These are phyloP conservation scores for Enteromius unitaeniatus DNA, from an alignment of 2,797 vertebrate species.

Conservation along the genomic window DNA sequence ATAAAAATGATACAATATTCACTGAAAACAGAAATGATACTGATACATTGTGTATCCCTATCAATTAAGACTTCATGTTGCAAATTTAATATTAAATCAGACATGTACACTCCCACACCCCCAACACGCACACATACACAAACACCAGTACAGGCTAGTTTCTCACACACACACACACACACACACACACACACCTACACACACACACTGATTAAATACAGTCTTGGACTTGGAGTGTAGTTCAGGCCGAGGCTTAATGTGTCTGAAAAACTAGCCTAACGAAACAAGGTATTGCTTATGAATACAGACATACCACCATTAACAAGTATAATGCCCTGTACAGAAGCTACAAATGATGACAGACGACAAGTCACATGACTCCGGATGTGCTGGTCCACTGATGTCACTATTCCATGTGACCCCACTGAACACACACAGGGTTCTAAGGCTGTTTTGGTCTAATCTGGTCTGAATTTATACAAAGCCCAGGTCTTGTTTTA, in stretches of 20 bases:
- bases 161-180: background rate
- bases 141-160: slow-evolving; percentile 1
- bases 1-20: background rate
- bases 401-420: slow-evolving; percentile 16
- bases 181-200: background rate
- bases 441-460: slow-evolving; percentile 57
- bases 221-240: background rate
- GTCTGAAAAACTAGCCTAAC: slow-evolving; percentile 21
- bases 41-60: background rate
- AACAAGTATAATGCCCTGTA: slow-evolving; percentile 63
- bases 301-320: slow-evolving; percentile 16
- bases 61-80: slow-evolving; percentile 21
- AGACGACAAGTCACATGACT: slow-evolving; percentile 20
- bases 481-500: slow-evolving; percentile 48
- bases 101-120: background rate
- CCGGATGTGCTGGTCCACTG: slow-evolving; percentile 29
- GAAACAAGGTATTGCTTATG: slow-evolving; percentile 25
- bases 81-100: slow-evolving; percentile 9
- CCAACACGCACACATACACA: background rate
- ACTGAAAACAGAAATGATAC: background rate
- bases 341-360: slow-evolving; percentile 57
- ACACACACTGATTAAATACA: slow-evolving; percentile 4
- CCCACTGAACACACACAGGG: slow-evolving; percentile 14
- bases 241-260: background rate
- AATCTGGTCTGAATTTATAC: slow-evolving; percentile 28